Percentiles rank a stretch among this genome's conserved stretches.
phyloP scores from a whole-genome alignment of 2,113 vertebrate species.

The Thalassarche chlororhynchos region DNA sequence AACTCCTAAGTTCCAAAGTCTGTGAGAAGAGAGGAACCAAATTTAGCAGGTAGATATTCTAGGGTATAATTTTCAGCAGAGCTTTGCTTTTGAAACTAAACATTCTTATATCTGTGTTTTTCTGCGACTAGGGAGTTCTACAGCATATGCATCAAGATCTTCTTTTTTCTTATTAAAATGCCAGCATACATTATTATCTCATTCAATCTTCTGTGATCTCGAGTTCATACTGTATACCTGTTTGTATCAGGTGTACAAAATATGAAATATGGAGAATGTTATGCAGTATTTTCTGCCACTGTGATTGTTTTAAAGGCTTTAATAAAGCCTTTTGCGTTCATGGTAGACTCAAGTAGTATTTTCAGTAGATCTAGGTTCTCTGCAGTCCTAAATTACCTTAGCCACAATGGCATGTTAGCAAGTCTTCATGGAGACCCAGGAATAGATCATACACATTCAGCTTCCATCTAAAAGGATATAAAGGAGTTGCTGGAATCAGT shows the following conservation, averaged over 20 bases:
- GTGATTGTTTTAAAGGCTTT: neutral
- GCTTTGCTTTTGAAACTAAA: constrained; percentile 4
- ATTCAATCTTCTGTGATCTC: neutral
- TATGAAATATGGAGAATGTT: neutral
- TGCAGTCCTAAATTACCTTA: neutral
- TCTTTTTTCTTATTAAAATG: neutral
- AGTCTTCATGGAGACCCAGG: neutral
- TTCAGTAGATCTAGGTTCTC: neutral
- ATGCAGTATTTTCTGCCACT: neutral
- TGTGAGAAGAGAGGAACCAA: neutral
- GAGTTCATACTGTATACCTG: neutral
- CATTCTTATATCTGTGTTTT: neutral
- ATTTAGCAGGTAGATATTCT: constrained; percentile 26
- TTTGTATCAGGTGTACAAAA: neutral
- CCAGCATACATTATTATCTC: neutral
- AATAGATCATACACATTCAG: neutral
- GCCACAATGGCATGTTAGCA: neutral
- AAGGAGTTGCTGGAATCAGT: neutral
- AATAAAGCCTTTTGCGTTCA: neutral
- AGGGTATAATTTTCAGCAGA: neutral
- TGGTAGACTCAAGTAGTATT: neutral
- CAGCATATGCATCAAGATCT: neutral
- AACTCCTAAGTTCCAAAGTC: neutral
- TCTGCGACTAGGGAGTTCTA: neutral
- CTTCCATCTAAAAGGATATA: neutral